Conservation (phyloP, 1,140 invertebrate species). For the Pantala flavescens region DNA sequence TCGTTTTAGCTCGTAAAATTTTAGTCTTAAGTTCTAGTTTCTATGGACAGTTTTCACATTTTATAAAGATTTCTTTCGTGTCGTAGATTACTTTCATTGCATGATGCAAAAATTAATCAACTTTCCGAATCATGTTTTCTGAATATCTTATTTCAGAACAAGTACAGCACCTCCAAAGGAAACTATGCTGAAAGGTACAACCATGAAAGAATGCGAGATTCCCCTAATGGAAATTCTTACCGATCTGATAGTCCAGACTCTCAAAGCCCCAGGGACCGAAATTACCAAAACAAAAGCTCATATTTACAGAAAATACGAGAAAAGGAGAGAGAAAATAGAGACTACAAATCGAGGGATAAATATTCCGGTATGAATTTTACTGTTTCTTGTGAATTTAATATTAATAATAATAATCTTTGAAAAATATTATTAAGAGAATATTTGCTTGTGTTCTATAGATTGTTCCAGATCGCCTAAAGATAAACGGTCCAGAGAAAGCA, state of each 20-base stretch:
- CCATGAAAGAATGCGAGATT: conserved; percentile 53
- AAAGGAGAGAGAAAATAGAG: conserved; percentile 84
- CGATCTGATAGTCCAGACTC: conserved; percentile 61
- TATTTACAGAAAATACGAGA: conserved; percentile 68
- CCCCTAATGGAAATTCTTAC: conserved; percentile 61
- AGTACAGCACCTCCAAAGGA: conserved; percentile 60
- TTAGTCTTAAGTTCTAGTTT: no score
- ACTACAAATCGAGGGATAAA: conserved; percentile 80
- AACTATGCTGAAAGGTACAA: conserved; percentile 47
- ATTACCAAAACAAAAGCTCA: conserved; percentile 64
- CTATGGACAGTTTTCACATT: no score
- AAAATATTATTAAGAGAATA: no score
- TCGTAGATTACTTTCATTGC: no score
- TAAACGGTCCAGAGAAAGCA: conserved; percentile 61
- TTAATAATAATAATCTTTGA: not conserved
- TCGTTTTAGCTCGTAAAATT: no score
- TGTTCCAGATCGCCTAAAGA: conserved; percentile 71
- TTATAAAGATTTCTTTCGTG: no score
- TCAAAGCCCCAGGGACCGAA: conserved; percentile 54
- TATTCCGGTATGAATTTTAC: conserved; percentile 50
- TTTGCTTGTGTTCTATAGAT: conserved; percentile 41
- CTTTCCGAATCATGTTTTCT: no score
- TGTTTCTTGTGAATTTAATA: conserved; percentile 18
- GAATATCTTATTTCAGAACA: conserved; percentile 45
- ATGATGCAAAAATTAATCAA: no score